These are phyloP conservation scores for Tethya wilhelma DNA, from an alignment of 37 sponge, comb jelly and placozoan species.

Conservation along the genomic window DNA sequence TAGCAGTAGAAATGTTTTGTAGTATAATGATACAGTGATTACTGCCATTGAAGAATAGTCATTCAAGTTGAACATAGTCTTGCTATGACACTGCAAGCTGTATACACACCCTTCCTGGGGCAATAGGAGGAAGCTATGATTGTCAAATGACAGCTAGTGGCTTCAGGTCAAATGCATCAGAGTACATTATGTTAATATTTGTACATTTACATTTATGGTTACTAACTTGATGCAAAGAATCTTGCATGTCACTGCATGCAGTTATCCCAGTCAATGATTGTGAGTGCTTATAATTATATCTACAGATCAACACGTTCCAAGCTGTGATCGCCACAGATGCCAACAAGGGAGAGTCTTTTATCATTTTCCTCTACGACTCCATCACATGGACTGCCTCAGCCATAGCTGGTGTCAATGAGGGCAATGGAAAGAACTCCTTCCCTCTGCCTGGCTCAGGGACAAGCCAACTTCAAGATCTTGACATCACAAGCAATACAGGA, in stretches of 20 bases:
- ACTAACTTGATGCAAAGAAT: too few relatives aligned
- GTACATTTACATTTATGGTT: too few relatives aligned
- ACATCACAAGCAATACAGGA: constrained; percentile 4
- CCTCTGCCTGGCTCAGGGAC: constrained; percentile 20
- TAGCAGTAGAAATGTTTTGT: too few relatives aligned
- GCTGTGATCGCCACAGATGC: constrained; percentile 13
- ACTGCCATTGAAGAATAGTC: neutral
- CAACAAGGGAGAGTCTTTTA: neutral
- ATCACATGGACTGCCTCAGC: constrained; percentile 15
- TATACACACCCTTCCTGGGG: too few relatives aligned
- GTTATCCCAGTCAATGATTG: too few relatives aligned
- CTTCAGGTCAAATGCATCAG: too few relatives aligned
- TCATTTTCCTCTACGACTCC: constrained; percentile 12
- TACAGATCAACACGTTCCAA: constrained; percentile 32
- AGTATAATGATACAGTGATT: neutral
- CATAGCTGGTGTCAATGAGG: constrained; percentile 21
- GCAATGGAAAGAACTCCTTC: constrained; percentile 16
- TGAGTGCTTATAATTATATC: neutral
- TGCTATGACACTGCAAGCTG: too few relatives aligned
- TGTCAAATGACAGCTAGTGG: too few relatives aligned
- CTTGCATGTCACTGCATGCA: too few relatives aligned
- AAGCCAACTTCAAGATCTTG: neutral
- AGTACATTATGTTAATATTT: too few relatives aligned
- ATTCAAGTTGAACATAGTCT: too few relatives aligned
- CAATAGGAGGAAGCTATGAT: too few relatives aligned